phyloP scores from a whole-genome alignment of 2,113 vertebrate species.

The Todiramphus chloris region DNA sequence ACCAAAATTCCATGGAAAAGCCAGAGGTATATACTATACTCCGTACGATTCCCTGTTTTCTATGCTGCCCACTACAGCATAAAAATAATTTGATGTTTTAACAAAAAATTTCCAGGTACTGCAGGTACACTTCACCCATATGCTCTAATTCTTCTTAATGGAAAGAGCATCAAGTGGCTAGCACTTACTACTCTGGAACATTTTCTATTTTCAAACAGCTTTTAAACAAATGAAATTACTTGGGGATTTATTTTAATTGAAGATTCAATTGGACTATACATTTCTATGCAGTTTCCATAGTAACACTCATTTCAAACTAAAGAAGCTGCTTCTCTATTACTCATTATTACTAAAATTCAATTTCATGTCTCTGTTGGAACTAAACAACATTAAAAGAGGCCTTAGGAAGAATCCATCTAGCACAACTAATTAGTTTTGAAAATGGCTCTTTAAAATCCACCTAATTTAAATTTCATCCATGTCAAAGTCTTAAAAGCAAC shows the following conservation, averaged over 20 bases:
- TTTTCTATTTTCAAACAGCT: conserved; percentile 46
- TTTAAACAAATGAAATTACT: conserved; percentile 76
- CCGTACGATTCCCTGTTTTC: background rate
- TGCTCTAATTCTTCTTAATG: background rate
- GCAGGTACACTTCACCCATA: background rate
- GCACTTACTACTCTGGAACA: conserved; percentile 9
- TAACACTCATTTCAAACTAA: conserved; percentile 76
- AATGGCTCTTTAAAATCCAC: conserved; percentile 68
- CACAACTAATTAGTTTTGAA: conserved; percentile 77
- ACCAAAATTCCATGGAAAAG: background rate
- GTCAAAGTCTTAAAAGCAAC: conserved; percentile 55
- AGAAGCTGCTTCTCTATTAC: conserved; percentile 72
- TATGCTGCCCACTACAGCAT: background rate
- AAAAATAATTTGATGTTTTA: background rate
- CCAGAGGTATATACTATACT: background rate
- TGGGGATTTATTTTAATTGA: conserved; percentile 74
- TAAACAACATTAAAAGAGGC: conserved; percentile 72
- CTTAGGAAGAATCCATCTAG: conserved; percentile 61
- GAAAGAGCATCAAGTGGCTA: conserved; percentile 33
- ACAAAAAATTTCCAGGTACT: background rate
- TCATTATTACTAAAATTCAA: conserved; percentile 81
- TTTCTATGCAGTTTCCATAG: conserved; percentile 80
- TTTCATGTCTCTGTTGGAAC: conserved; percentile 74
- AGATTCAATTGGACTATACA: conserved; percentile 69
- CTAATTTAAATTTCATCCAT: conserved; percentile 70